Evolutionary conservation across 2,888 invertebrate genomes (phyloP), one percentile per base, ranked within the genome.

Genomic region (Chelonus formosanus): DNA sequence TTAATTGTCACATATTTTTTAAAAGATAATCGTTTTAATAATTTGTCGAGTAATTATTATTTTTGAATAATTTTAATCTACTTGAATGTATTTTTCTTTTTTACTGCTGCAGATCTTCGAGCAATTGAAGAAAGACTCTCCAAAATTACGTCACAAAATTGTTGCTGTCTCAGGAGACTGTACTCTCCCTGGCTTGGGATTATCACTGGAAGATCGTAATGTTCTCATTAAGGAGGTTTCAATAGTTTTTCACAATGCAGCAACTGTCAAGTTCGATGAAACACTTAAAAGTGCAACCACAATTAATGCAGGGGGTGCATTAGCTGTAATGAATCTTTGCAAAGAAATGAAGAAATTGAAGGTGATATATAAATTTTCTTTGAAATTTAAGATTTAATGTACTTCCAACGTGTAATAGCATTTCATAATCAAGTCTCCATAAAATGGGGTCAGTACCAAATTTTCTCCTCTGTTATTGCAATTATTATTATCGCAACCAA

Each of bases 181-280:
- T 67, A 80, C 84, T n/a, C 73, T 83, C 64, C 86, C 86, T n/a
- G 85, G 86, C 67, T 78, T 90, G 48, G 89, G 88, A 43, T 76
- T 89, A 54, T 85, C 84, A 67, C 76, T 83, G 3, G 80, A 85
- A 32, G 87, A 89, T 74, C 87, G 87, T 71, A 78, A 84, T 52
- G 75, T 80, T 20, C 73, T 89, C 31, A 79, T 81, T 36, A 83
- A 86, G n/a, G 86, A 90, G 72, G 89, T 81, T 2, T 76, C 81
- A 1, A 78, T 91, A 57, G 89, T 93, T 7, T 89, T 93, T 80
- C 92, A 93, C 79, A 89, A 89, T 54, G 93, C 93, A 3, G 93
- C 92, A 1, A 92, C 92, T 0, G 90, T 93, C 31, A 86, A 89
- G 70, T 94, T 94, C 78, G 91, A 92, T 78, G 92, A 93, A 78